Evolutionary conservation across 1,140 invertebrate genomes (phyloP), one percentile per base, ranked within the genome.

Genomic region (Sycophila sp.): DNA sequence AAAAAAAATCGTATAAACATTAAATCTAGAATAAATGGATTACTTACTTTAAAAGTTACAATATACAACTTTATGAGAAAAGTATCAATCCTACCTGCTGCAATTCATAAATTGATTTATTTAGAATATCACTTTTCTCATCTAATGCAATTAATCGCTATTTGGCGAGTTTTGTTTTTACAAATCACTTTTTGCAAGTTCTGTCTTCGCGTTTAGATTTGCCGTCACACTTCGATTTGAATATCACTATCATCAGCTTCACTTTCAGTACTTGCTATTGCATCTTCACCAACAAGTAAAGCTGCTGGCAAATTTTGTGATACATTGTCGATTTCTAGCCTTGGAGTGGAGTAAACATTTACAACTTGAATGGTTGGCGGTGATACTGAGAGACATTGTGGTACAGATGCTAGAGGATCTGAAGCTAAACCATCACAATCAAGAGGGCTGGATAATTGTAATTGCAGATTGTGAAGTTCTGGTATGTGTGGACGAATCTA

Each of bases 401-500:
- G 79, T 10, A 83, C 83, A 2, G 81, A 73, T 62, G 74, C 79
- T 8, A 86, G 66, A 6, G 85, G 84, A 76, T 87, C 85, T 30
- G 69, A 70, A 34, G 65, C 68, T 53, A 86, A 60, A 73, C 77
- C 71, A 51, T 85, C 83, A 64, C 84, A 86, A 63, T 85, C 82
- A 45, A 86, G 67, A 8, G 84, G 78, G 65, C 80, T 81, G 26
- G 82, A 80, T 26, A 85, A 45, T 69, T 85, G 85, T n/a, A 86
- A 71, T 71, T 86, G 85, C 49, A 85, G 78, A 77, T 85, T 86
- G 59, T 85, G 85, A 55, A 91, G 76, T 80, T 91, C 89, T 64
- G 90, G 90, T 81, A 89, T 90, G 62, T 90, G 89, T 24, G 90
- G 90, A 63, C 90, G 84, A 51, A 90, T 89, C 90, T 91, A 74